phyloP scores from a whole-genome alignment of 1,140 invertebrate species.

The Rhizoglyphus robini region DNA sequence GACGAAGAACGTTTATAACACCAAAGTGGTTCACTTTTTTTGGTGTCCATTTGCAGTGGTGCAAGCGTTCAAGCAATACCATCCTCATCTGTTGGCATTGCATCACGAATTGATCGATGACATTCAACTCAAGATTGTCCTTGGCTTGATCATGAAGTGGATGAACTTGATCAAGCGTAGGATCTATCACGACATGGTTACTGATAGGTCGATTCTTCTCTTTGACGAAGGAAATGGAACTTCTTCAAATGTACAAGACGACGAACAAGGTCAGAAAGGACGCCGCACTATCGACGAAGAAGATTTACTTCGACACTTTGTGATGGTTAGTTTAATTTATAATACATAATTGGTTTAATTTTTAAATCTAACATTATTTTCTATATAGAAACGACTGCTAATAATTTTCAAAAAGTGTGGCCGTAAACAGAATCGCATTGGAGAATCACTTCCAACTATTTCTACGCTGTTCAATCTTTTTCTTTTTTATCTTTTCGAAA shows the following conservation, averaged over 20 bases:
- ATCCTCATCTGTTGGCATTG: not conserved
- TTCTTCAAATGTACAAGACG: not conserved
- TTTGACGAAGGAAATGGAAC: not conserved
- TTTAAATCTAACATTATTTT: not conserved
- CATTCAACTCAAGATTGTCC: not conserved
- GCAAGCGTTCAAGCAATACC: not conserved
- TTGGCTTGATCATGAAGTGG: not conserved
- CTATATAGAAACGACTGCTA: not conserved
- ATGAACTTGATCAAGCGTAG: not conserved
- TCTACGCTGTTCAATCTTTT: not conserved
- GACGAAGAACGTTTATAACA: not conserved
- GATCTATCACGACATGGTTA: not conserved
- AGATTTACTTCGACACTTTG: not conserved
- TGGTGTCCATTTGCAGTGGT: not conserved
- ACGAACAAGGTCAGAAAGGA: too few species aligned
- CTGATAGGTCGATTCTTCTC: not conserved
- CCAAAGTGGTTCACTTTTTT: not conserved
- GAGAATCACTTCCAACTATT: not conserved
- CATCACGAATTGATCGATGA: not conserved
- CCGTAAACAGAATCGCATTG: not conserved
- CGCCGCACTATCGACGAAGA: not conserved
- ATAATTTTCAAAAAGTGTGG: not conserved
- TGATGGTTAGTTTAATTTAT: not conserved
- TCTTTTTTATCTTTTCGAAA: not conserved
- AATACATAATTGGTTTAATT: not conserved